Evolutionary conservation across 2,888 invertebrate genomes (phyloP).

Genomic region (Oxyteleia sp.): DNA sequence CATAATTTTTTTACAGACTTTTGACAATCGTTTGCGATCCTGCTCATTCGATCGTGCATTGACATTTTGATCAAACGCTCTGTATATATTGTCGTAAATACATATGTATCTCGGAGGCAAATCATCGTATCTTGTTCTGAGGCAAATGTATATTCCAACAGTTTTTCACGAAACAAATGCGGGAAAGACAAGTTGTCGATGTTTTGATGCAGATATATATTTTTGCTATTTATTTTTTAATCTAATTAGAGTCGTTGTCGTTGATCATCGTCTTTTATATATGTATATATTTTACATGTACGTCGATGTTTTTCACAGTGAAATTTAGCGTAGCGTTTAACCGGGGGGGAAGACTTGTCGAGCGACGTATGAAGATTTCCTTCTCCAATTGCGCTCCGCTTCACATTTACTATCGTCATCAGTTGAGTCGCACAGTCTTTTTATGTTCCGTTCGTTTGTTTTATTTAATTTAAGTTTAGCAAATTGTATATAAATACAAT

Average conservation of each 20-base stretch:
- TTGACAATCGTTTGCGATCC: constrained; percentile 47
- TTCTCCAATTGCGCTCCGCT: constrained; percentile 58
- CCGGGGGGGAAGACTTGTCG: constrained; percentile 60
- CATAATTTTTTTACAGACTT: constrained; percentile 43
- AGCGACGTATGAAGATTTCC: constrained; percentile 71
- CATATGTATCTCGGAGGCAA: constrained; percentile 72
- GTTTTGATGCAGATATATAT: constrained; percentile 75
- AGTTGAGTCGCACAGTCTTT: constrained; percentile 38
- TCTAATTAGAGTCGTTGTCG: constrained; percentile 73
- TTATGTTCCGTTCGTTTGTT: constrained; percentile 49
- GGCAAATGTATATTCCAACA: constrained; percentile 75
- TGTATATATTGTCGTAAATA: constrained; percentile 70
- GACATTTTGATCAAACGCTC: constrained; percentile 51
- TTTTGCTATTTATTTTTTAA: constrained; percentile 75
- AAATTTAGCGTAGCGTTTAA: constrained; percentile 65
- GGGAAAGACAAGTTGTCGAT: constrained; percentile 71
- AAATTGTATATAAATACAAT: constrained; percentile 58
- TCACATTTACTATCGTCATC: constrained; percentile 14
- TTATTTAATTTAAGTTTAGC: constrained; percentile 49
- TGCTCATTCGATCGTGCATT: constrained; percentile 27
- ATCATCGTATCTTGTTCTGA: constrained; percentile 73
- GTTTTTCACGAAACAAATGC: constrained; percentile 73
- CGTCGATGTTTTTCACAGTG: constrained; percentile 71
- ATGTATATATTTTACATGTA: constrained; percentile 75
- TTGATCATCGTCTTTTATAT: constrained; percentile 74